A percentile compares a stretch with the other conserved stretches of the same genome.
Conservation (phyloP, 2,113 vertebrate species). For the Epinephelus moara region DNA sequence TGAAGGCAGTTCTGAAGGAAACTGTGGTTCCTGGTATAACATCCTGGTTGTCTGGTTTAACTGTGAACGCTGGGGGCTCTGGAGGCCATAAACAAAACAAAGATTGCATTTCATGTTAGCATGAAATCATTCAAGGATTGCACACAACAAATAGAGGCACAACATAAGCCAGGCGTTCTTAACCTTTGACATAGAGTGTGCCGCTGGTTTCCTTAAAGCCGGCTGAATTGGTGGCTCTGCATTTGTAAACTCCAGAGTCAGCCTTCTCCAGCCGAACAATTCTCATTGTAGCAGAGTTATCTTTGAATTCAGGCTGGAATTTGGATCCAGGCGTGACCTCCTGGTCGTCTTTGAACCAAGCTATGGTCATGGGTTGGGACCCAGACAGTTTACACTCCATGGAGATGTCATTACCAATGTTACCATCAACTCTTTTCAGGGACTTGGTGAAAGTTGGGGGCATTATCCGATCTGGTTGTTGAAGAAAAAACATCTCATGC, state of each 20-base stretch:
- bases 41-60: constrained; percentile 89
- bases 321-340: constrained; percentile 87
- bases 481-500: constrained; percentile 71
- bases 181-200: constrained; percentile 96
- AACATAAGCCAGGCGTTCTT: constrained; percentile 40
- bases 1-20: constrained; percentile 89
- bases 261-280: constrained; percentile 88
- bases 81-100: constrained; percentile 80
- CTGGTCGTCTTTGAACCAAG: constrained; percentile 95
- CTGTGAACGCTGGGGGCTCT: constrained; percentile 94
- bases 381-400: constrained; percentile 96
- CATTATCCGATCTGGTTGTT: constrained; percentile 93
- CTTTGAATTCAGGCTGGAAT: constrained; percentile 89
- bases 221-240: constrained; percentile 93
- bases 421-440: constrained; percentile 91
- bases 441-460: constrained; percentile 95
- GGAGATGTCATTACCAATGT: constrained; percentile 83
- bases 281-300: constrained; percentile 90
- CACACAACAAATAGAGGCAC: constrained; percentile 1
- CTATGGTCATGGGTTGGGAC: constrained; percentile 93
- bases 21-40: constrained; percentile 90
- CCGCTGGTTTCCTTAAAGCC: constrained; percentile 94
- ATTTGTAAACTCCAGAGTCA: constrained; percentile 94
- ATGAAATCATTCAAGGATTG: constrained; percentile 7
- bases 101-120: constrained; percentile 56